These are phyloP conservation scores for Lampropteryx suffumata DNA, from an alignment of 2,888 invertebrate species.

Conservation along the genomic window DNA sequence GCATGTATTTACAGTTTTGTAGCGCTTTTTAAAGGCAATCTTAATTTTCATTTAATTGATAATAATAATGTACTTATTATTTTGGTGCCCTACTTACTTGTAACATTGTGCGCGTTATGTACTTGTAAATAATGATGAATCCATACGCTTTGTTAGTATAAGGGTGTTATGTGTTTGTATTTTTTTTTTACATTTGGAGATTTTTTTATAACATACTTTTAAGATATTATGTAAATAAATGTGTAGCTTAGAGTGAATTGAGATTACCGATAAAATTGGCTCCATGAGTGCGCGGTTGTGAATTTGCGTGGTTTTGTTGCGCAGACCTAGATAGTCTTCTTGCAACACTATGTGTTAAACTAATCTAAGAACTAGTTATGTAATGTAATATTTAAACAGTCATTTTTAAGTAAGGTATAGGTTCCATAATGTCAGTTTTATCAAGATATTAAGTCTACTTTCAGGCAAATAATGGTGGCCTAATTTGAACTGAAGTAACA, in stretches of 20 bases:
- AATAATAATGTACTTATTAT: constrained; percentile 70
- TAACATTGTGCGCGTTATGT: constrained; percentile 66
- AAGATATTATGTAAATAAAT: constrained; percentile 63
- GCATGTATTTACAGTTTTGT: constrained; percentile 17
- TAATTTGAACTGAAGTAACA: constrained; percentile 14
- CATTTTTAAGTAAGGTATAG: constrained; percentile 25
- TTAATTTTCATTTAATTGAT: constrained; percentile 43
- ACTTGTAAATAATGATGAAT: constrained; percentile 78
- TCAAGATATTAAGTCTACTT: constrained; percentile 2
- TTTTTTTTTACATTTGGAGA: constrained; percentile 74
- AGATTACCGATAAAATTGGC: constrained; percentile 58
- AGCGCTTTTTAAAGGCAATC: constrained; percentile 35
- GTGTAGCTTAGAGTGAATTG: constrained; percentile 57
- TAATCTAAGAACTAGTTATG: constrained; percentile 9
- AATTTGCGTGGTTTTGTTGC: constrained; percentile 38
- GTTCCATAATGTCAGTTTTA: constrained; percentile 7
- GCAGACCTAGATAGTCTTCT: constrained; percentile 22
- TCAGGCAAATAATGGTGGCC: constrained; percentile 9
- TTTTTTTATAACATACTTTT: constrained; percentile 58
- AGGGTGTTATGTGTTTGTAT: constrained; percentile 81
- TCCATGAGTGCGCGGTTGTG: constrained; percentile 54
- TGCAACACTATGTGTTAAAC: constrained; percentile 17
- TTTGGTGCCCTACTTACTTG: constrained; percentile 73
- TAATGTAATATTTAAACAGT: constrained; percentile 21
- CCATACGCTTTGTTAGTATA: constrained; percentile 82